These are phyloP conservation scores for Microlaimidae sp. DNA, from an alignment of 2,888 invertebrate species.

Conservation along the genomic window DNA sequence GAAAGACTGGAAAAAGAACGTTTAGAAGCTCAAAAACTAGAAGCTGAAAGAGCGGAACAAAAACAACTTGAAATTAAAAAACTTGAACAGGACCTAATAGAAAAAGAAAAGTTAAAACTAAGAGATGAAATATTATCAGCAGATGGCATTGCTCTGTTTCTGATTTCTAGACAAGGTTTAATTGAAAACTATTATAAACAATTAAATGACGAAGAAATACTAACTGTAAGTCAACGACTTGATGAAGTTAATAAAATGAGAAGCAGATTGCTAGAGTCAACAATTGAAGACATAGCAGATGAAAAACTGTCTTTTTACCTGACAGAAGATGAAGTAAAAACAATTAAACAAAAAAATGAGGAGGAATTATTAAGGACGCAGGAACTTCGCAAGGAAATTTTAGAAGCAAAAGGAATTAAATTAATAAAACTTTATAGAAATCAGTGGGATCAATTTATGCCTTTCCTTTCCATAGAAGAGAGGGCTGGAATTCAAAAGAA, in stretches of 20 bases:
- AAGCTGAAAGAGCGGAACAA: no score
- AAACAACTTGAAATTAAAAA: no score
- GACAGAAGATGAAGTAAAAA: background rate
- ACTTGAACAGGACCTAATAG: no score
- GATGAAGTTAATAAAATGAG: background rate
- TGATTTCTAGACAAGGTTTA: no score
- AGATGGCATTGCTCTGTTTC: no score
- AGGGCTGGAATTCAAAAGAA: conserved; percentile 3
- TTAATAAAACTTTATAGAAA: background rate
- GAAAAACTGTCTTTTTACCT: background rate
- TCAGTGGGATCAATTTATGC: conserved; percentile 7
- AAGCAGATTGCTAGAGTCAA: background rate
- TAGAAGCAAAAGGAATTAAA: background rate
- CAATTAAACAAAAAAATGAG: background rate
- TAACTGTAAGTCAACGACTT: conserved; percentile 1
- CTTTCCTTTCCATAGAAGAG: conserved; percentile 7
- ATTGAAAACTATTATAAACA: background rate
- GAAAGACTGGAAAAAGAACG: no score
- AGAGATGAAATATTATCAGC: no score
- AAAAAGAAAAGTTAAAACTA: no score
- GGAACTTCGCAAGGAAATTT: conserved; percentile 1
- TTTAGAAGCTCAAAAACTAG: no score
- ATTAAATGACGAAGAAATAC: background rate
- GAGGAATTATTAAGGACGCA: no score
- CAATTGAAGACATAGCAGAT: background rate